Evolutionary conservation across 2,888 invertebrate genomes (phyloP), one percentile per base, ranked within the genome.

Genomic region (Scaptomyza reducta): DNA sequence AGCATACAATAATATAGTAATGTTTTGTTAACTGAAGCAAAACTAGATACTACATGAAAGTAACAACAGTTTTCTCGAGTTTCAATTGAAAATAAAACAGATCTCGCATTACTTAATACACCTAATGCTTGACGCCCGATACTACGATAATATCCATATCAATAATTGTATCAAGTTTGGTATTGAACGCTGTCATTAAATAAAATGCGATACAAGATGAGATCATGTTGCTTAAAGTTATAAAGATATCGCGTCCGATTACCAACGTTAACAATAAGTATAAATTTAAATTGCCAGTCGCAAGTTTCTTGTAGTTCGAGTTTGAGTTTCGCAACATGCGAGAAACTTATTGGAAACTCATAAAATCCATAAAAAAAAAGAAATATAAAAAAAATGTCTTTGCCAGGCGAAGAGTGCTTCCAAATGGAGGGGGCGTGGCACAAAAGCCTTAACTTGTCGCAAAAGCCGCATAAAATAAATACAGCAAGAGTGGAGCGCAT

Each of bases 321-420:
- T 18, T 60, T 25, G 47, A 42, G 35, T 47, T 38, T 38, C n/a
- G 25, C 53, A 33, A 46, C 42, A 42, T 38, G 45, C 10, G 45
- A 22, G 47, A 74, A 84, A 81, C 77, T 84, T 84, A 84, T 82
- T 79, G 85, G 77, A 79, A 79, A 77, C 47, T 71, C 82, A 79
- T 83, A 84, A 85, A 77, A 73, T 56, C 55, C 70, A 77, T 84
- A 77, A 81, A 74, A 59, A 22, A 22, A 65, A 75, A 60, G 72
- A 81, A 74, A 59, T 61, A 66, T n/a, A 59, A 27, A 2, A 66
- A 73, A 61, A 70, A 66, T 76, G 54, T 66, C 49, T 35, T 54
- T 55, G 50, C 14, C 45, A 38, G 6, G 38, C 40, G 3, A 9
- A 27, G 11, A 54, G 25, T n/a, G 18, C 40, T 3, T 1, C 11